Evolutionary conservation across 2,797 vertebrate species (phyloP).

Genomic region (Gobionotothen gibberifrons): DNA sequence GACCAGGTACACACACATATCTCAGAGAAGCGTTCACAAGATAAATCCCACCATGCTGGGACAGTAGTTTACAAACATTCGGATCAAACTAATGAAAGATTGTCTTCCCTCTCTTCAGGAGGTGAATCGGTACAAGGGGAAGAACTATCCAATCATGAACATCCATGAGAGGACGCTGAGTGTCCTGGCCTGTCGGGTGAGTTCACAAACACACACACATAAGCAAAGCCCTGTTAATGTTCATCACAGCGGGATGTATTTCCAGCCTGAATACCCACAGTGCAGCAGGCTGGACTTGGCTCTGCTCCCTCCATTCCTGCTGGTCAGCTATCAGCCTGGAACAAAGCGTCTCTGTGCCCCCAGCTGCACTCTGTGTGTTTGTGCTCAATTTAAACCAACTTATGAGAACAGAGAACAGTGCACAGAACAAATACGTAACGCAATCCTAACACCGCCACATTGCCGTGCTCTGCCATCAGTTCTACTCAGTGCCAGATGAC

Average conservation of each 20-base stretch:
- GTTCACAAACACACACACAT: conserved; percentile 52
- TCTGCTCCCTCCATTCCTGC: conserved; percentile 45
- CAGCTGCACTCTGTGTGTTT: conserved; percentile 28
- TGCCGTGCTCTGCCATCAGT: conserved; percentile 1
- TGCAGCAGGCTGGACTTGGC: conserved; percentile 38
- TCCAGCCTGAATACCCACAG: background rate
- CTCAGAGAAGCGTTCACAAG: conserved; percentile 3
- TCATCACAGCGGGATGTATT: conserved; percentile 37
- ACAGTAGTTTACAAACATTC: conserved; percentile 24
- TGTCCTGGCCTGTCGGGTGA: conserved; percentile 95
- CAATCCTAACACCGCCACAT: conserved; percentile 8
- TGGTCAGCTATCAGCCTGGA: conserved; percentile 46
- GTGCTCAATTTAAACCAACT: conserved; percentile 25
- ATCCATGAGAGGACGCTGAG: conserved; percentile 96
- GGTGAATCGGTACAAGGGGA: conserved; percentile 97
- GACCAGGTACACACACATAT: conserved; percentile 88
- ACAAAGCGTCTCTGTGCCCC: conserved; percentile 51
- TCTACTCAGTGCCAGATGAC: background rate
- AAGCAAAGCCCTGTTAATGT: background rate
- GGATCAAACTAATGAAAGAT: background rate
- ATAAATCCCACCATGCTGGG: background rate
- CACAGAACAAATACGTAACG: conserved; percentile 27
- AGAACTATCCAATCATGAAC: conserved; percentile 99
- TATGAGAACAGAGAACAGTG: conserved; percentile 22
- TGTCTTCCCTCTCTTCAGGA: conserved; percentile 83